phyloP scores from a whole-genome alignment of 1,140 invertebrate species.

The Listronotus oregonensis region DNA sequence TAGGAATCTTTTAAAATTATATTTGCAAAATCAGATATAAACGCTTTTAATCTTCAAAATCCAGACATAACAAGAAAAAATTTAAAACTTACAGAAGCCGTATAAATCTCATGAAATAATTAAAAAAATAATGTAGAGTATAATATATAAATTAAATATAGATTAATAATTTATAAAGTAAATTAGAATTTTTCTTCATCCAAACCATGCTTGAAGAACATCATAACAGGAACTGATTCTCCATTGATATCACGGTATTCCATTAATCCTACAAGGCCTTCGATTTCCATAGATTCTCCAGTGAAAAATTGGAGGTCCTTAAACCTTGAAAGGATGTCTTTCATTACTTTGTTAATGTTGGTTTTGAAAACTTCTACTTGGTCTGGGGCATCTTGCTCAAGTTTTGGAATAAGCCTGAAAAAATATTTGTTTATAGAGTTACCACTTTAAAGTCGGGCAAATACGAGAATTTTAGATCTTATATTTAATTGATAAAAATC shows the following conservation, averaged over 20 bases:
- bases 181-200: constrained; percentile 91
- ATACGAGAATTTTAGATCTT: too few relatives aligned
- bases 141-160: constrained; percentile 23
- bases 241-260: constrained; percentile 92
- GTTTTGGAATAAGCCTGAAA: constrained; percentile 77
- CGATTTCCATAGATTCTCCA: constrained; percentile 92
- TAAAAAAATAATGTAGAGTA: neutral
- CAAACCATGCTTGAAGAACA: constrained; percentile 96
- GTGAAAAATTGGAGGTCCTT: constrained; percentile 95
- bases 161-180: constrained; percentile 24
- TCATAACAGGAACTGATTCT: constrained; percentile 80
- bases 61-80: neutral
- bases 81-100: neutral
- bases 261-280: constrained; percentile 90
- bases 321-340: constrained; percentile 88
- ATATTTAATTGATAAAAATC: too few relatives aligned
- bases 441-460: too few relatives aligned
- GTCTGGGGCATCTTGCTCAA: constrained; percentile 78
- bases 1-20: constrained; percentile 3
- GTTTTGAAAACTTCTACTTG: constrained; percentile 88
- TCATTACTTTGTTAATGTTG: constrained; percentile 95
- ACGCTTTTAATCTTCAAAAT: neutral
- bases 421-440: neutral
- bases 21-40: constrained; percentile 2
- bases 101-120: neutral